Evolutionary conservation across 1,140 invertebrate species (phyloP).

Genomic region (Anthonomus grandis): DNA sequence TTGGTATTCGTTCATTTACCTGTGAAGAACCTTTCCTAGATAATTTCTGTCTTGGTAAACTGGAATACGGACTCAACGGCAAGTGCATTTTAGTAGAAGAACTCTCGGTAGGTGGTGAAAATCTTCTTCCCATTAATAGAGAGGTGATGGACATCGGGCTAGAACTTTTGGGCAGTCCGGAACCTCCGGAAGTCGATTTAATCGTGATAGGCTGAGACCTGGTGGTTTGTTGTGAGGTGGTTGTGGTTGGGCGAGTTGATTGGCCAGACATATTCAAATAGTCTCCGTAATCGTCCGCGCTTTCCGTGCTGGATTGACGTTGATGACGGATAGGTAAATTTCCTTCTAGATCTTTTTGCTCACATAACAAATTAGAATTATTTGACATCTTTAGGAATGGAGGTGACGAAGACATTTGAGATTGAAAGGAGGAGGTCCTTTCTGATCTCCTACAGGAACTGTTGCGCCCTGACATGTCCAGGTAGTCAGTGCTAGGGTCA

Average conservation of each 20-base stretch:
- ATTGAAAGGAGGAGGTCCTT: slow-evolving; percentile 46
- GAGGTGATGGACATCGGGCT: slow-evolving; percentile 31
- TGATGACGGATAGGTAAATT: slow-evolving; percentile 26
- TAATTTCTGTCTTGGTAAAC: slow-evolving; percentile 42
- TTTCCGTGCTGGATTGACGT: slow-evolving; percentile 38
- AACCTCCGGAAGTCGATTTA: slow-evolving; percentile 36
- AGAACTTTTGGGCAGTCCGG: slow-evolving; percentile 21
- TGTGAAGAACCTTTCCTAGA: slow-evolving; percentile 9
- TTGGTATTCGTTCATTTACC: neutral
- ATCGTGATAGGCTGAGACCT: slow-evolving; percentile 61
- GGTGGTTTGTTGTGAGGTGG: slow-evolving; percentile 46
- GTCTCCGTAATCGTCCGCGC: slow-evolving; percentile 39
- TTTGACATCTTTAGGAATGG: too few species aligned
- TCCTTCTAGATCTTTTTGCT: too few species aligned
- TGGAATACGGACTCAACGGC: slow-evolving; percentile 42
- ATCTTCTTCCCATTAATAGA: slow-evolving; percentile 36
- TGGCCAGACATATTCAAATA: slow-evolving; percentile 47
- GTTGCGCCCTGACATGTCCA: slow-evolving; percentile 35
- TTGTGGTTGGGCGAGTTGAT: slow-evolving; percentile 2
- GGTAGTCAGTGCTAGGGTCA: slow-evolving; percentile 26
- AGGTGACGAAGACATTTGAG: slow-evolving; percentile 33
- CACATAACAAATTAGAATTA: too few species aligned
- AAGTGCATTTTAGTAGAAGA: slow-evolving; percentile 48
- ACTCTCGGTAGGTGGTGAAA: slow-evolving; percentile 47
- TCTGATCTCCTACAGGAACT: slow-evolving; percentile 46